Base-by-base conservation (phyloP, 2,888 invertebrate genomes). In the Napeogenes inachia region DNA sequence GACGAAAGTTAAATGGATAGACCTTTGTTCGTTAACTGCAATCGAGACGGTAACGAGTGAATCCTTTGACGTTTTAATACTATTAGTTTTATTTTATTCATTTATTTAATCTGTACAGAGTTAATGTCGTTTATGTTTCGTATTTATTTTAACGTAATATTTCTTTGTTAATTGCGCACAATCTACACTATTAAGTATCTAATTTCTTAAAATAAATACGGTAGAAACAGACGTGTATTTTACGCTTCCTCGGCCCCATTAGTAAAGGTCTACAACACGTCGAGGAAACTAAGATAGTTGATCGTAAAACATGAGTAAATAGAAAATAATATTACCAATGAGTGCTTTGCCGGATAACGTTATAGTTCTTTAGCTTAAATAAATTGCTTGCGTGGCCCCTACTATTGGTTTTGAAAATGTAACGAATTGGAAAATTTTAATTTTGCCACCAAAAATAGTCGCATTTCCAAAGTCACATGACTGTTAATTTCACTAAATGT, bases 11-110 rank as follows among this genome's bases (percentile, higher is more conserved):
- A 57, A 60, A 53, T 57, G 61, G 53, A 57, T 64, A 58, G 55
- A 59, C 62, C 62, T 60, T 66, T 62, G 66, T 66, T 66, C 61
- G 66, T 64, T 61, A 62, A 59, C 56, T 62, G 56, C 64, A 64
- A 64, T 64, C 62, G 60, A 60, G 63, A 56, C 58, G 64, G 64
- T 66, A 64, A 60, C 64, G 63, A 63, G 63, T 60, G 59, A 63
- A 57, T 57, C 60, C 60, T 60, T 63, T 63, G 60, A 60, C 54
- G 45, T 46, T 60, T 57, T 50, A 50, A 50, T 50, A 30, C 50
- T 50, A 50, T 50, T 50, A 50, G 50, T 50, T 50, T 50, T 50
- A 6, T 50, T 50, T 21, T 3, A 21, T 21, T 50, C 21, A 21
- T 21, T 21, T 21, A 3, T 10, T 30, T 30, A 30, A 6, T 50